A percentile compares a stretch with the other conserved stretches of the same genome.
phyloP scores from a whole-genome alignment of 2,888 invertebrate genomes.

The Agriopis aurantiaria region DNA sequence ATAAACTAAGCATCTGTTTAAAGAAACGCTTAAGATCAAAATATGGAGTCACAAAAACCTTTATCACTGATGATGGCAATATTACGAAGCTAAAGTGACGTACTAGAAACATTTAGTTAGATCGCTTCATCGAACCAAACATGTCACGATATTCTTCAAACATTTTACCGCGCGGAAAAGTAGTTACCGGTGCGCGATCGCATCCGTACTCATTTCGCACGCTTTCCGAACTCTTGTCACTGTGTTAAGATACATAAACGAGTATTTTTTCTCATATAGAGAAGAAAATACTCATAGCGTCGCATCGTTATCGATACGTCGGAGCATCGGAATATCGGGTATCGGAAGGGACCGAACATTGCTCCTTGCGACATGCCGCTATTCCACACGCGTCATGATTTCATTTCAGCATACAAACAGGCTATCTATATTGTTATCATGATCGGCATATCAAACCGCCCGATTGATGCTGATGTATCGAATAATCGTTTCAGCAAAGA shows the following conservation, averaged over 20 bases:
- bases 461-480: constrained; percentile 37
- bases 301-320: constrained; percentile 75
- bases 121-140: constrained; percentile 31
- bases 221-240: constrained; percentile 62
- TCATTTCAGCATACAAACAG: constrained; percentile 52
- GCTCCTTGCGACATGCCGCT: constrained; percentile 42
- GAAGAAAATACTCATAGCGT: constrained; percentile 61
- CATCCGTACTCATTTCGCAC: constrained; percentile 73
- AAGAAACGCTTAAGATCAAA: not conserved
- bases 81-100: constrained; percentile 6
- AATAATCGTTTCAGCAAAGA: constrained; percentile 37
- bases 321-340: constrained; percentile 47
- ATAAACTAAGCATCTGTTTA: too few relatives aligned
- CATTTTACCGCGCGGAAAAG: constrained; percentile 80
- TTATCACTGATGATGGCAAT: not conserved
- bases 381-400: constrained; percentile 42
- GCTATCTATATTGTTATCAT: constrained; percentile 50
- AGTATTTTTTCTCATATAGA: constrained; percentile 44
- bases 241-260: constrained; percentile 52
- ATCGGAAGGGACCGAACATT: constrained; percentile 57
- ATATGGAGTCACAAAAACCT: not conserved
- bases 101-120: constrained; percentile 20
- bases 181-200: constrained; percentile 83
- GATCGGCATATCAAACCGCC: constrained; percentile 50
- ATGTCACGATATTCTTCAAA: constrained; percentile 65